Base-by-base conservation (phyloP, 2,113 vertebrate genomes). In the Calypte anna region DNA sequence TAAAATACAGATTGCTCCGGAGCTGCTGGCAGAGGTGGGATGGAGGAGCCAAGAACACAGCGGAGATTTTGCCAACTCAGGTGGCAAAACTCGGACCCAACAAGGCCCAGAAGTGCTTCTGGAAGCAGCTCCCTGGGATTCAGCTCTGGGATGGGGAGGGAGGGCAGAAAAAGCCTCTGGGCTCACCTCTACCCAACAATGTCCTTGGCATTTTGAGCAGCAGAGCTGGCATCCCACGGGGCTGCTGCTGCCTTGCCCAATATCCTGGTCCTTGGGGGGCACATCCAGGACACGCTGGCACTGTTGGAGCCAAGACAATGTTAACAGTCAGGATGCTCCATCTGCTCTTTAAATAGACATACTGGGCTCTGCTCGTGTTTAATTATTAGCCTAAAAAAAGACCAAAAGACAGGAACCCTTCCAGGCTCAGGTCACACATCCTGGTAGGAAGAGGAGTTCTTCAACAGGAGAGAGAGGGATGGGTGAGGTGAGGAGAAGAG, bases 301-400 rank as follows among this genome's bases (percentile, higher is more conserved):
- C 91, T 17, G 82, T 12, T 3, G 2, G 91, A 95, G 90, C 40
- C 91, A 22, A 78, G 58, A 57, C 40, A 5, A 0, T n/a, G 88
- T 50, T 66, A 66, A 87, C 10, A 80, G 4, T 64, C 90, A 82
- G 78, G 73, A 36, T 36, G 36, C 67, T 94, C 96, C 96, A 96
- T 96, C 94, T 94, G 95, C 67, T 95, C 90, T 38, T 82, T 85
- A 81, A 59, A 69, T 66, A 94, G 88, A 85, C 89, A 90, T 30
- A 79, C 91, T 93, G 90, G 48, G 94, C 61, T 86, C 73, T 68
- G 82, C 30, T 67, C 5, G 19, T 12, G 7, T 94, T 96, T 95
- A 89, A 96, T 97, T 96, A 94, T 62, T 75, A 85, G 75, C 81
- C 74, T 55, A 58, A 84, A 77, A 87, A 67, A 30, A 9, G 33